These are phyloP conservation scores for Drosophila elegans DNA, from an alignment of 1,140 invertebrate genomes.

Conservation along the genomic window DNA sequence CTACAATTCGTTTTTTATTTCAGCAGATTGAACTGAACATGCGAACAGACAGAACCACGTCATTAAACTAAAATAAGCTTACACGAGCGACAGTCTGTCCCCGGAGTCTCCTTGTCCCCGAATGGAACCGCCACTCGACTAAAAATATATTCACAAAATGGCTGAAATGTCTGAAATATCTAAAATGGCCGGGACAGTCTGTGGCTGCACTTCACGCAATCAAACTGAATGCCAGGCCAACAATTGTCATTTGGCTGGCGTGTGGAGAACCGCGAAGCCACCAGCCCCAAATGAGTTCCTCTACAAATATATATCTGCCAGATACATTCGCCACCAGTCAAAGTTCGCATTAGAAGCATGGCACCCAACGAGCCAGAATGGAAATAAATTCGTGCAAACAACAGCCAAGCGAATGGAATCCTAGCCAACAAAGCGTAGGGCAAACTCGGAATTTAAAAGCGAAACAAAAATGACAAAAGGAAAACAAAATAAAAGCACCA, in stretches of 20 bases:
- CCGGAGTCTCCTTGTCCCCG: conserved; percentile 2
- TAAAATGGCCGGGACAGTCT: conserved; percentile 36
- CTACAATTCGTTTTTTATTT: conserved; percentile 8
- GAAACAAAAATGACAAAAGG: conserved; percentile 11
- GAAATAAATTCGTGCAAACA: conserved; percentile 46
- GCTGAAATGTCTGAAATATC: conserved; percentile 23
- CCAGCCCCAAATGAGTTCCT: conserved; percentile 26
- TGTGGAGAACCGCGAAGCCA: conserved; percentile 34
- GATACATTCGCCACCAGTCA: conserved; percentile 52
- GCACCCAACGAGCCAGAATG: conserved; percentile 29
- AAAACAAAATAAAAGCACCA: conserved; percentile 28
- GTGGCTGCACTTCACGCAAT: conserved; percentile 67
- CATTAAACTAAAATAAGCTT: conserved; percentile 70
- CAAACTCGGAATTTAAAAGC: conserved; percentile 28
- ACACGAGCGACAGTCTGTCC: conserved; percentile 27
- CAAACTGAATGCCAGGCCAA: conserved; percentile 66
- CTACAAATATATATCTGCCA: conserved; percentile 10
- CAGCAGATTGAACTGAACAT: conserved; percentile 22
- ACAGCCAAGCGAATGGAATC: conserved; percentile 21
- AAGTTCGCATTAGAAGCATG: conserved; percentile 65
- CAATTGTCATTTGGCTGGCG: conserved; percentile 58
- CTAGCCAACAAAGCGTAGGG: conserved; percentile 32
- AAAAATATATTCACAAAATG: conserved; percentile 62
- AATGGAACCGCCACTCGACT: conserved; percentile 20
- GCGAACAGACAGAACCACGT: conserved; percentile 58